Evolutionary conservation across 2,888 invertebrate species (phyloP), one percentile per base, ranked within the genome.

Genomic region (Lagria hirta): DNA sequence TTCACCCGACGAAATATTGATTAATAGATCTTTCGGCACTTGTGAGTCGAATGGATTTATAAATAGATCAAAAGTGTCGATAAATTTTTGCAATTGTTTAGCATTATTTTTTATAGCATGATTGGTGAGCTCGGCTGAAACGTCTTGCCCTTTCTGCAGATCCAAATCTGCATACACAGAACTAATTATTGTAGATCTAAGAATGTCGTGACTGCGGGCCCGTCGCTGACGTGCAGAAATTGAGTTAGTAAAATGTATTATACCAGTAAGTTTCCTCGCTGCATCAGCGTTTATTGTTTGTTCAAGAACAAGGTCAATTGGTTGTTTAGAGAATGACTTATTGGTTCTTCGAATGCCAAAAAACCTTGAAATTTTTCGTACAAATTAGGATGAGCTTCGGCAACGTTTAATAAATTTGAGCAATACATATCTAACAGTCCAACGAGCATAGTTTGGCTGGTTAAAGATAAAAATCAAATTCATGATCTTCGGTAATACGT

Each of bases 361-460:
- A 24, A 16, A 57, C 3, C 65, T 63, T 17, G 24, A 11, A 65
- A 51, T 21, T 55, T 44, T 22, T 51, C 36, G 7, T 33, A 16
- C 26, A 65, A 49, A 35, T 52, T 60, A 35, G 61, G 59, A 52
- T 66, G 64, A 18, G 65, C 64, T 29, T 57, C 40, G 15, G 52
- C 55, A 4, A 66, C 54, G 4, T 59, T 62, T 7, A 48, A 28
- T 27, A 69, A 56, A 51, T 65, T 67, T 18, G 55, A 51, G 14
- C 33, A 34, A 36, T n/a, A 20, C 20, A 35, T 66, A 68, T 48
- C 42, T 49, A 4, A 62, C 55, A n/a, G 56, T 40, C 52, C 60
- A 67, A 2, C 62, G 54, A 30, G 65, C 53, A 52, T 69, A 67
- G 36, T 67, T 68, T 41, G 34, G 61, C 12, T 67, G 64, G 48